Evolutionary conservation across 2,113 vertebrate species (phyloP), one percentile per base, ranked within the genome.

Genomic region (Chitala chitala): DNA sequence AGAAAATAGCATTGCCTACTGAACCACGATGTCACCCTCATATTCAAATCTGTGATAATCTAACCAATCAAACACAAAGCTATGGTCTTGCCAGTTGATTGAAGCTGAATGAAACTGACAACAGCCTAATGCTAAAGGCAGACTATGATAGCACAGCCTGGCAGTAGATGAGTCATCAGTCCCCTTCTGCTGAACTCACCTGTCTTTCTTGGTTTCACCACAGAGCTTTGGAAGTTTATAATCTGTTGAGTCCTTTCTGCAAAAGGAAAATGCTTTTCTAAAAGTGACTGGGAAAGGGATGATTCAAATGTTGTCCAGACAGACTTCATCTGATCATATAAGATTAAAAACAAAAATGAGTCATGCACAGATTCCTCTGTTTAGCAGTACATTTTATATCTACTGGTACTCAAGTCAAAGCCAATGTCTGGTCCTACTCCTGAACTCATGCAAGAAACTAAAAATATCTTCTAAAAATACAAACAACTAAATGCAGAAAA

Each of bases 231-330:
- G 74, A 58, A 80, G 75, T 84, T 88, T 92, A 79, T 71, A 78
- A 20, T 89, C 86, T 13, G 79, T 76, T 0, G 84, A 84, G 75
- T 91, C 81, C 82, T 88, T 91, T 82, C 88, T 91, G 87, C 40
- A 79, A 86, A 65, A 81, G 61, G 10, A 83, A 76, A 83, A 84
- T 29, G 29, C 22, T 46, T 78, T 73, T 7, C 22, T 15, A 8
- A 58, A 22, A 17, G 38, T 56, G 33, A 69, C 69, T 17, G 63
- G n/a, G 31, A 69, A 53, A 33, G 29, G 58, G 31, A 36, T 20
- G 20, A 31, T 61, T 33, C 58, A 61, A 20, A 15, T 33, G 31
- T n/a, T 20, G 17, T 10, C 59, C 29, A 38, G 6, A 9, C 13
- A 46, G 44, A 6, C 5, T 6, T 46, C 2, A 33, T 7, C 33